phyloP scores from a whole-genome alignment of 2,113 vertebrate species.

The Dipodomys ordii region DNA sequence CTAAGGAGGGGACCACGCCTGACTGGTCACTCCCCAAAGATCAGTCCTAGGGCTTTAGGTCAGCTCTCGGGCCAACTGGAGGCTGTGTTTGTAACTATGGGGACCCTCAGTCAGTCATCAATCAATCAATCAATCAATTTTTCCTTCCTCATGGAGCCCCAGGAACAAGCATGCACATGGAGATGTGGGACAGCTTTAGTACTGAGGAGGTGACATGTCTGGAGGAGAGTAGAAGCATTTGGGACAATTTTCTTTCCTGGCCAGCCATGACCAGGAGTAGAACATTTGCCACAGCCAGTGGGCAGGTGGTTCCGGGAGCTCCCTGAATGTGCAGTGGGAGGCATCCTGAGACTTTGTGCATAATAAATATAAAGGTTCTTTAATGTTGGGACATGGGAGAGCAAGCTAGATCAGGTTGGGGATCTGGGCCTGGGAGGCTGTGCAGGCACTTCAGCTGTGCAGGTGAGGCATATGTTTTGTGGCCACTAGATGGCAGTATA shows the following conservation, averaged over 20 bases:
- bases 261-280: no score
- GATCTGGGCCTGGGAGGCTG: background rate
- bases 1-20: no score
- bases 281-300: background rate
- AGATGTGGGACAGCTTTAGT: background rate
- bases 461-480: background rate
- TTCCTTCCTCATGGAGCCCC: background rate
- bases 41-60: background rate
- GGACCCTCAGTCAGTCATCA: background rate
- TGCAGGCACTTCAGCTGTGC: background rate
- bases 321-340: background rate
- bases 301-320: background rate
- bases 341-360: background rate
- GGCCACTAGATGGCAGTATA: slow-evolving; percentile 85
- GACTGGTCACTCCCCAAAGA: background rate
- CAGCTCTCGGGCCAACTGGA: background rate
- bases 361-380: background rate
- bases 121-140: background rate
- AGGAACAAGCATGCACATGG: background rate
- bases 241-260: background rate
- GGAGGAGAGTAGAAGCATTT: background rate
- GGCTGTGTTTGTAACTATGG: background rate
- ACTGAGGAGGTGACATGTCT: background rate
- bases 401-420: fast-evolving
- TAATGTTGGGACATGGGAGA: no score